Conservation (phyloP, 2,113 vertebrate species). For the Tetraodon nigroviridis region DNA sequence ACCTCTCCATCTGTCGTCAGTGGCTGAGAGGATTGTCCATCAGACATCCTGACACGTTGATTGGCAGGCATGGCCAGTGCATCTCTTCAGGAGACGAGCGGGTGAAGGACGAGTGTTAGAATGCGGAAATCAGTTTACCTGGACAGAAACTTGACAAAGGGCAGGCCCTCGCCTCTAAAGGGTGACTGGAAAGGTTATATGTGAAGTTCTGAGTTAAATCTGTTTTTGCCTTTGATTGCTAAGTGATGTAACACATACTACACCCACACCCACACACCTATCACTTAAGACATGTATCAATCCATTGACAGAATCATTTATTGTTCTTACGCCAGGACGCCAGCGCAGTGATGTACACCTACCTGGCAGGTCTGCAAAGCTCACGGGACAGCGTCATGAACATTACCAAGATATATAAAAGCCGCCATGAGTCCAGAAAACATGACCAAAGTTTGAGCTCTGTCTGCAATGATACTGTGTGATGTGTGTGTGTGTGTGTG, state of each 20-base stretch:
- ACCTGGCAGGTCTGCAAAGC: conserved; percentile 29
- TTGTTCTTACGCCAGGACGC: conserved; percentile 4
- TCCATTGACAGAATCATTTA: conserved; percentile 26
- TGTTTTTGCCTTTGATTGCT: conserved; percentile 13
- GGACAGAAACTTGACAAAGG: conserved; percentile 1
- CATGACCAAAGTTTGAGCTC: conserved; percentile 20
- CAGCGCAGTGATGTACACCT: conserved; percentile 43
- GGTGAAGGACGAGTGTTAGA: conserved; percentile 24
- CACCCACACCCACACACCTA: conserved; percentile 9
- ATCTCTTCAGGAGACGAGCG: conserved; percentile 19
- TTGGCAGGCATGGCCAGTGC: conserved; percentile 41
- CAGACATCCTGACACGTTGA: conserved; percentile 41
- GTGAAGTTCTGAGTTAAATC: neutral
- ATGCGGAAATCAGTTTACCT: conserved; percentile 17
- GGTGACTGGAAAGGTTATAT: conserved; percentile 6
- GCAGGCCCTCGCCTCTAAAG: conserved; percentile 1
- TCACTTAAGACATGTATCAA: conserved; percentile 35
- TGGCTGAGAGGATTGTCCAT: conserved; percentile 51
- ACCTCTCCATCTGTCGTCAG: conserved; percentile 51
- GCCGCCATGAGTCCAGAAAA: conserved; percentile 20
- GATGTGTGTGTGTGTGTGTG: neutral
- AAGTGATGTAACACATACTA: conserved; percentile 7
- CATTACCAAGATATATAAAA: conserved; percentile 58
- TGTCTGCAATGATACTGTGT: conserved; percentile 10
- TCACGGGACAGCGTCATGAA: conserved; percentile 45